phyloP scores from a whole-genome alignment of 2,113 vertebrate genomes.

The Ophiodon elongatus region DNA sequence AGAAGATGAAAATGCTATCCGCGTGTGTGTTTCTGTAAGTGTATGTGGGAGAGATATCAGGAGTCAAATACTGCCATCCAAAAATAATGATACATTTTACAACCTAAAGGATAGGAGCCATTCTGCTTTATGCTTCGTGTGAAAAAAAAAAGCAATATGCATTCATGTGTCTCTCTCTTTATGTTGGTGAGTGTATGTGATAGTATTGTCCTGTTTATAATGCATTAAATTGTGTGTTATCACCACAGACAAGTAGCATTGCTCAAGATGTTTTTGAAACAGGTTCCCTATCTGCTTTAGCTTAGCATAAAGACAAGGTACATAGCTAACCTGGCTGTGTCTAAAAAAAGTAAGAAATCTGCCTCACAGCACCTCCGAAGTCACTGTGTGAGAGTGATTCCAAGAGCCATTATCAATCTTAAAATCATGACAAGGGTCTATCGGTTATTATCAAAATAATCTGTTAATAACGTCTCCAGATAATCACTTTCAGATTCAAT shows the following conservation, averaged over 20 bases:
- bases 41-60: neutral
- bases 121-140: neutral
- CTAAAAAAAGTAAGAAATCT: neutral
- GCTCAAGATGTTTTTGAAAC: neutral
- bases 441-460: neutral
- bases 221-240: neutral
- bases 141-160: neutral
- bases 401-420: neutral
- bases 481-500: neutral
- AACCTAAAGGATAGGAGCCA: neutral
- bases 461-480: neutral
- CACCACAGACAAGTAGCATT: neutral
- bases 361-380: neutral
- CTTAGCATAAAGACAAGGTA: neutral
- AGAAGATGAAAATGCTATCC: neutral
- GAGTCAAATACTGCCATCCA: neutral
- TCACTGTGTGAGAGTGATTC: neutral
- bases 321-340: neutral
- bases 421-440: neutral
- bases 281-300: neutral
- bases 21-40: neutral
- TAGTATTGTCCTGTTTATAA: neutral
- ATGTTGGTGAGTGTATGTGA: neutral
- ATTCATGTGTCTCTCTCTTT: neutral
- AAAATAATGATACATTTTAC: constrained; percentile 20